Percentiles rank a stretch among this genome's conserved stretches.
phyloP scores from a whole-genome alignment of 1,140 invertebrate genomes.

The Bombus impatiens region DNA sequence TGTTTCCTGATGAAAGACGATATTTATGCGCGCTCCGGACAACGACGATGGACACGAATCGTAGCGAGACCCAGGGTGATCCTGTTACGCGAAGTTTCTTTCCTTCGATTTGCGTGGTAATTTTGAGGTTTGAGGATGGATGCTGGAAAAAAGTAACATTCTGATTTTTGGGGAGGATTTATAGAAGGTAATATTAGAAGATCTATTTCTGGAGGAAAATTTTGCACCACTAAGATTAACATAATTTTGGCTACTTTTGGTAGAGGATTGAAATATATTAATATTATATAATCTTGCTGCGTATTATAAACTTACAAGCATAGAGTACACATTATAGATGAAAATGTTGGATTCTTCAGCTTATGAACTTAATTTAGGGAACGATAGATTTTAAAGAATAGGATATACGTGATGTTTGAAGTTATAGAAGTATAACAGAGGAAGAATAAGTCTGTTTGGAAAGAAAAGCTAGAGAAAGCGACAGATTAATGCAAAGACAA shows the following conservation, averaged over 20 bases:
- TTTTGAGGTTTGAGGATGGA: neutral
- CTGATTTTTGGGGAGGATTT: neutral
- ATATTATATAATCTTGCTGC: too few species aligned
- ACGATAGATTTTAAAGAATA: neutral
- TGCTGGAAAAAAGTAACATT: neutral
- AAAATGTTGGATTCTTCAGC: neutral
- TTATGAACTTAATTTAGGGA: neutral
- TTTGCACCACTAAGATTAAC: too few species aligned
- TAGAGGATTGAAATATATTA: too few species aligned
- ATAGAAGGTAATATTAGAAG: too few species aligned
- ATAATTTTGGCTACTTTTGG: too few species aligned
- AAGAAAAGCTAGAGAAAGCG: neutral
- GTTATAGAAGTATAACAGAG: neutral
- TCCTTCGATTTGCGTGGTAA: neutral
- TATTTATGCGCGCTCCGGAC: conserved; percentile 53
- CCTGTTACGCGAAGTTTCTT: neutral
- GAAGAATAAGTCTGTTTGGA: too few species aligned
- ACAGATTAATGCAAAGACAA: neutral
- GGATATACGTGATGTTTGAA: neutral
- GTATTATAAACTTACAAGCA: too few species aligned
- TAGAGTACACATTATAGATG: too few species aligned
- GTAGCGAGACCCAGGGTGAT: neutral
- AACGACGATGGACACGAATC: neutral
- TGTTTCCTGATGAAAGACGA: conserved; percentile 64
- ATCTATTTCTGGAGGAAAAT: too few species aligned